phyloP scores from a whole-genome alignment of 2,797 vertebrate genomes.

The Amazona finschi region DNA sequence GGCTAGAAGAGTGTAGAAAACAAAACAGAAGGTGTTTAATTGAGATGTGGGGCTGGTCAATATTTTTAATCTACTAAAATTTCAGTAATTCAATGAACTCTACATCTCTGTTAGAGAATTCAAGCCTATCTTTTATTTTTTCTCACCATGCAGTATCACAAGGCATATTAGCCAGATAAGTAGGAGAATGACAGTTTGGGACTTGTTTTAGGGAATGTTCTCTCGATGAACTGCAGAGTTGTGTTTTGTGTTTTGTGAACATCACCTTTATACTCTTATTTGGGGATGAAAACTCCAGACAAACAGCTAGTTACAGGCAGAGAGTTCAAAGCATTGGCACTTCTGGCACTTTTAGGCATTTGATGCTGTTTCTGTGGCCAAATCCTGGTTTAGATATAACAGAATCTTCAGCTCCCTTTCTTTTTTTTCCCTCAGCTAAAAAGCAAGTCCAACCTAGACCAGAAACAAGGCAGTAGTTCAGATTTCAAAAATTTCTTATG shows the following conservation, averaged over 20 bases:
- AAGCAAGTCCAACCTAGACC: not conserved
- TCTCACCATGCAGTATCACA: not conserved
- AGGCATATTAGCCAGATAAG: not conserved
- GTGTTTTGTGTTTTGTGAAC: not conserved
- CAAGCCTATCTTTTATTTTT: not conserved
- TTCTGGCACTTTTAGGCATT: not conserved
- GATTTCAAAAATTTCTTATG: not conserved
- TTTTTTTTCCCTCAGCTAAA: not conserved
- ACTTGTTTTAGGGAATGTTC: not conserved
- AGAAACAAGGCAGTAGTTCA: not conserved
- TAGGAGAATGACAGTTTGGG: not conserved
- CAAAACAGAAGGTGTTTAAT: not conserved
- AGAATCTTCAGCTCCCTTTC: not conserved
- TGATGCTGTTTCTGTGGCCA: not conserved
- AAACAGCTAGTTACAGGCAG: not conserved
- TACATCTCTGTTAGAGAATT: not conserved
- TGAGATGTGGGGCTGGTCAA: not conserved
- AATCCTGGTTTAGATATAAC: not conserved
- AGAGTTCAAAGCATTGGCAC: not conserved
- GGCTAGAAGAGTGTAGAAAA: not conserved
- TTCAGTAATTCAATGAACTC: not conserved
- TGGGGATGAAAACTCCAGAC: not conserved
- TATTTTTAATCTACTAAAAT: not conserved
- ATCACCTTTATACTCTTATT: rapidly evolving
- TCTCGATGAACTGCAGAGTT: not conserved